phyloP scores from a whole-genome alignment of 2,797 vertebrate genomes.

The Gadopsis marmoratus region DNA sequence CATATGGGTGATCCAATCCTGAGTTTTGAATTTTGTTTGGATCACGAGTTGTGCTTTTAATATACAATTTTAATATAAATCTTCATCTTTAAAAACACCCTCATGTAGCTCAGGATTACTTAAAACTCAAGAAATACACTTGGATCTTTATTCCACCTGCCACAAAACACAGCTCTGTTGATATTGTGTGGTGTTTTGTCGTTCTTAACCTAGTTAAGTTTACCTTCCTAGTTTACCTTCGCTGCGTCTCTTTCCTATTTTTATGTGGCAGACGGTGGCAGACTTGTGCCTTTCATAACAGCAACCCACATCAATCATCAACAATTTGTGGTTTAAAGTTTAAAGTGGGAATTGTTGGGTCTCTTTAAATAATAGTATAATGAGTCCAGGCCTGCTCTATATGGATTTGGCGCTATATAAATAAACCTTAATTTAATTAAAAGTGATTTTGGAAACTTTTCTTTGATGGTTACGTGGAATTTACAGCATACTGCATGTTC shows the following conservation, averaged over 20 bases:
- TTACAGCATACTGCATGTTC: not conserved
- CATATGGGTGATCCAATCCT: not conserved
- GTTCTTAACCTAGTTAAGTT: not conserved
- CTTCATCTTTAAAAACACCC: not conserved
- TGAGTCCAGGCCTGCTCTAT: too few species aligned
- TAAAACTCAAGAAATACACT: slow-evolving; percentile 14
- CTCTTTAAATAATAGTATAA: too few species aligned
- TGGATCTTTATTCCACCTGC: slow-evolving; percentile 11
- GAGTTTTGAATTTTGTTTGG: not conserved
- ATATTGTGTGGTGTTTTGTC: slow-evolving; percentile 9
- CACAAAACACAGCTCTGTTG: slow-evolving; percentile 7
- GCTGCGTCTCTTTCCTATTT: not conserved
- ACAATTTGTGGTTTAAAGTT: not conserved
- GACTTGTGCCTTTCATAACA: slow-evolving; percentile 18
- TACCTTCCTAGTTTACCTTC: not conserved
- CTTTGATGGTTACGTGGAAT: not conserved
- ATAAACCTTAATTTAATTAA: too few species aligned
- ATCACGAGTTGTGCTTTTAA: not conserved
- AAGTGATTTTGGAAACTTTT: not conserved
- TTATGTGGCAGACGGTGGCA: not conserved
- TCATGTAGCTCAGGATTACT: not conserved
- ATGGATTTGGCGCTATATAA: too few species aligned
- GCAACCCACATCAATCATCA: slow-evolving; percentile 5
- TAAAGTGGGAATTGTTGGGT: too few species aligned
- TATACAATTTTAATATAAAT: not conserved